These are phyloP conservation scores for Drosophila nigrodunni DNA, from an alignment of 1,140 invertebrate genomes.

Conservation along the genomic window DNA sequence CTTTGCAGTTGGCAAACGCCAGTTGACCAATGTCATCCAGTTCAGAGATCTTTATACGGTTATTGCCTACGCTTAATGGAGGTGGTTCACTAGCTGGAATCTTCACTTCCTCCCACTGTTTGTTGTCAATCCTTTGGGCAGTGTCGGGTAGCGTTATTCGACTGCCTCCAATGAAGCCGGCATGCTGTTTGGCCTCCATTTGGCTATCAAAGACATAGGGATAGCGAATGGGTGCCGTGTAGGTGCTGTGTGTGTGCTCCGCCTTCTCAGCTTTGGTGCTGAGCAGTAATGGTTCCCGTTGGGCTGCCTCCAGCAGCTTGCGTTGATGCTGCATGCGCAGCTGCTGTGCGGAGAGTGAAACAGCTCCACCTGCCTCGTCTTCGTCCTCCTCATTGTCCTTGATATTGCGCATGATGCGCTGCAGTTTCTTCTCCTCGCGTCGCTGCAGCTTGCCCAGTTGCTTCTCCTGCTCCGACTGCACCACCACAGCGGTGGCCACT, in stretches of 20 bases:
- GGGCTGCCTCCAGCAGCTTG: constrained; percentile 82
- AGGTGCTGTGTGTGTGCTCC: constrained; percentile 20
- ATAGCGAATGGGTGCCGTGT: constrained; percentile 86
- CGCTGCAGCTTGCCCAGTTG: constrained; percentile 91
- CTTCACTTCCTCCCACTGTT: constrained; percentile 93
- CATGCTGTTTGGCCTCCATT: constrained; percentile 88
- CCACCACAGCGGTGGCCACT: constrained; percentile 87
- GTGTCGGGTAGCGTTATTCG: constrained; percentile 93
- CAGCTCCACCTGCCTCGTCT: constrained; percentile 86
- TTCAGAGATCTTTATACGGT: constrained; percentile 89
- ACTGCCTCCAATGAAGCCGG: constrained; percentile 91
- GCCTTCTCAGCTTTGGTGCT: constrained; percentile 62
- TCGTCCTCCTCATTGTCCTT: constrained; percentile 85
- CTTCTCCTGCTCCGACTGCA: constrained; percentile 94
- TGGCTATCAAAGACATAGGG: constrained; percentile 94
- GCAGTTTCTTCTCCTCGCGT: constrained; percentile 94
- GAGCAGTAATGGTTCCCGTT: constrained; percentile 84
- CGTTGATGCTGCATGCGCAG: constrained; percentile 85
- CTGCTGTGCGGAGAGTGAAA: constrained; percentile 76
- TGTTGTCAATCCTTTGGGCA: constrained; percentile 89
- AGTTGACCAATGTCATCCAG: constrained; percentile 94
- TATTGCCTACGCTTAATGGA: constrained; percentile 88
- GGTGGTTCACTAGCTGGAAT: constrained; percentile 91
- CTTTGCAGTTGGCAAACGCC: constrained; percentile 94
- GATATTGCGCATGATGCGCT: constrained; percentile 87